These are phyloP conservation scores for Pristionchus exspectatus DNA, from an alignment of 2,888 invertebrate genomes.

Conservation along the genomic window DNA sequence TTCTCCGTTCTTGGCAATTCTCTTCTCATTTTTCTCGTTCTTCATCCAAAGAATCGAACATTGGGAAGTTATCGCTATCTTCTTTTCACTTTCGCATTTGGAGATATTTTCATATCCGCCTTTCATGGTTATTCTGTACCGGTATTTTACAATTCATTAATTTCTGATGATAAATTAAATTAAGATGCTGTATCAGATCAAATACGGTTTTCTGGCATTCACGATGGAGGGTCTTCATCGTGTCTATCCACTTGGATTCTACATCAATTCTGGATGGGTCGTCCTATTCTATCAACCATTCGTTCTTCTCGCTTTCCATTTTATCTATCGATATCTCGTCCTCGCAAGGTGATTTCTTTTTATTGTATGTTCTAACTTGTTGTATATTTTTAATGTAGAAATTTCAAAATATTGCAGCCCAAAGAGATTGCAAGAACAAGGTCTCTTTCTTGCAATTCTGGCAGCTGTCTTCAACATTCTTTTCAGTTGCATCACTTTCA, in stretches of 20 bases:
- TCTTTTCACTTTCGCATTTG: neutral
- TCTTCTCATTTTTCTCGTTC: neutral
- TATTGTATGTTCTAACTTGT: neutral
- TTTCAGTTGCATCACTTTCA: neutral
- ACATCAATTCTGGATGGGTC: neutral
- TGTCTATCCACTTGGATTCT: neutral
- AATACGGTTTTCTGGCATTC: neutral
- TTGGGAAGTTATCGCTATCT: neutral
- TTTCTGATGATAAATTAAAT: neutral
- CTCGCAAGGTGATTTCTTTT: neutral
- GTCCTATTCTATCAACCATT: neutral
- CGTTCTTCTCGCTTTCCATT: conserved; percentile 1
- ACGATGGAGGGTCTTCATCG: neutral
- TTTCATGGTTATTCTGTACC: neutral
- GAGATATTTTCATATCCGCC: neutral
- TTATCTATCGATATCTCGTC: neutral
- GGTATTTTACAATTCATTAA: neutral
- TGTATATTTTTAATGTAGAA: neutral
- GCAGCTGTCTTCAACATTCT: neutral
- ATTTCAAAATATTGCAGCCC: neutral
- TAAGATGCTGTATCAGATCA: neutral
- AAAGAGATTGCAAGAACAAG: neutral
- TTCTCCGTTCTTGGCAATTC: neutral
- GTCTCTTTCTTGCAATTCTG: neutral
- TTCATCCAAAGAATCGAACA: neutral